Evolutionary conservation across 2,888 invertebrate species (phyloP).

Genomic region (Rambutsinella grinnellia): DNA sequence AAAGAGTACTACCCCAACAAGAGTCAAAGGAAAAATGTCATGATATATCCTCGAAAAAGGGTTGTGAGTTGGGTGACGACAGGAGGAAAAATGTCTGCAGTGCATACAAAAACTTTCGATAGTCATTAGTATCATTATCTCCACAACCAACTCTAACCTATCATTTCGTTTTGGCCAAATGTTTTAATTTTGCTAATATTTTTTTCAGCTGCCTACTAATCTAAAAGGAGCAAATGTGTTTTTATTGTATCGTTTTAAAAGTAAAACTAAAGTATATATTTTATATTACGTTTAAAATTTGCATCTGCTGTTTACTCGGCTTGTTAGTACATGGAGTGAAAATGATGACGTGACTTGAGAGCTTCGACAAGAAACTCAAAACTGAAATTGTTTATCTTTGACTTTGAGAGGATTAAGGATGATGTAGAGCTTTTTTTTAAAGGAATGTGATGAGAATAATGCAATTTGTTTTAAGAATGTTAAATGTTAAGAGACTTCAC

Average conservation of each 20-base stretch:
- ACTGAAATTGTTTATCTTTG: neutral
- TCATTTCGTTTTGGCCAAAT: neutral
- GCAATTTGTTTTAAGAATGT: neutral
- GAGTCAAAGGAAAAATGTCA: neutral
- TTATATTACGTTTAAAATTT: neutral
- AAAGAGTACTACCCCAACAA: no score
- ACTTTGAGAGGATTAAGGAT: no score
- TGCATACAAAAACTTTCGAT: neutral
- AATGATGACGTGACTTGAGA: neutral
- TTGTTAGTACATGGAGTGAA: no score
- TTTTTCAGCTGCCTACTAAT: no score
- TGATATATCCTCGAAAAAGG: neutral
- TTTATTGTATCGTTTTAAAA: neutral
- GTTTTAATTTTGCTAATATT: neutral
- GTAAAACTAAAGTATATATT: no score
- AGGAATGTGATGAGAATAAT: neutral
- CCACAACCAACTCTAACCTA: neutral
- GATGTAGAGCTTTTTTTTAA: neutral
- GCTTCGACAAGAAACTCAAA: neutral
- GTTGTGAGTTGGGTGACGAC: neutral
- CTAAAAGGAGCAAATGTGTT: no score
- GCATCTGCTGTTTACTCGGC: no score
- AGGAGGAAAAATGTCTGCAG: neutral
- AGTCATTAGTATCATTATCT: neutral
- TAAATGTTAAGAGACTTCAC: neutral